phyloP scores from a whole-genome alignment of 2,888 invertebrate species.

The Eupithecia vulgata region DNA sequence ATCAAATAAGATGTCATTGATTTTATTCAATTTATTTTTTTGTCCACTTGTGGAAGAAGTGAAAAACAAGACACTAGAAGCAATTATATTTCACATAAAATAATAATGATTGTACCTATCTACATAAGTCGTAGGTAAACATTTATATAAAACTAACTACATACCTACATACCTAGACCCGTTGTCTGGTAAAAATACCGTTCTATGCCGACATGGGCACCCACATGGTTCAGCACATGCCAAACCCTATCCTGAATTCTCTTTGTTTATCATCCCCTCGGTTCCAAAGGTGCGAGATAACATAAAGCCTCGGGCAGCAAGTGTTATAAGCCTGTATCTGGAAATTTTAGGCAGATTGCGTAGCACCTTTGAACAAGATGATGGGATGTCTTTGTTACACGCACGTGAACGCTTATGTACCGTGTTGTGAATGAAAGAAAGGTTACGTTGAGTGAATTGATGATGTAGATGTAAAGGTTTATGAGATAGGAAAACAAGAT shows the following conservation, averaged over 20 bases:
- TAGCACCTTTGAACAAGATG: conserved; percentile 19
- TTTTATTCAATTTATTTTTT: no score
- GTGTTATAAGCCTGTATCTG: conserved; percentile 14
- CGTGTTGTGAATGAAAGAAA: background rate
- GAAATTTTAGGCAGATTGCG: conserved; percentile 14
- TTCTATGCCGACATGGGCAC: no score
- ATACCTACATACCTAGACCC: no score
- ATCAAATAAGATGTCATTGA: no score
- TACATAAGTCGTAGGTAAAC: no score
- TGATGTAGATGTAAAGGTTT: background rate
- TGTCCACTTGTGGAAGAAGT: no score
- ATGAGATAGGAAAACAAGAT: background rate
- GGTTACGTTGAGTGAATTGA: background rate
- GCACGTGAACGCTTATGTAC: background rate
- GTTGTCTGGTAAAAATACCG: background rate
- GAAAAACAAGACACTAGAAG: no score
- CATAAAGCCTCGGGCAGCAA: conserved; percentile 22
- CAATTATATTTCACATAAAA: no score
- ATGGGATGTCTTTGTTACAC: conserved; percentile 3
- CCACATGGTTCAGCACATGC: no score
- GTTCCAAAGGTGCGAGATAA: conserved; percentile 24
- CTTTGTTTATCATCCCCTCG: conserved; percentile 23
- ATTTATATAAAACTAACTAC: no score
- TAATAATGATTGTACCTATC: no score
- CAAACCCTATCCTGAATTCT: conserved; percentile 10